Base-by-base conservation (phyloP, 2,797 vertebrate species). In the Coilia nasus region DNA sequence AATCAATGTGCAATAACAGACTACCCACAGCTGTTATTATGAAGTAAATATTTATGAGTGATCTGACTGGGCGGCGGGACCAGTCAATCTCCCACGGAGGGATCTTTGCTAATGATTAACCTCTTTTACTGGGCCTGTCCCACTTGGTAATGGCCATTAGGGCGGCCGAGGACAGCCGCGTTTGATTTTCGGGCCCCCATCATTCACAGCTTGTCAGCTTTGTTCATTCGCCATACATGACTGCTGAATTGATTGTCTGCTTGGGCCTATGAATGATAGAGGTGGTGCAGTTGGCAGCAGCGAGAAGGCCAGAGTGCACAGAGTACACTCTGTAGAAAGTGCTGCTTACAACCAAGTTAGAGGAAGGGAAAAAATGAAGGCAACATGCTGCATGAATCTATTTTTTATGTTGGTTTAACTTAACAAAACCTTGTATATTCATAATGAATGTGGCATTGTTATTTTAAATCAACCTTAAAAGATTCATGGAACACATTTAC, bases 11-110 rank as follows among this genome's bases (percentile, higher is more conserved):
- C 95, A 96, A 96, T 96, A 97, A 97, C 95, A 96, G 96, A 96
- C 95, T 95, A 93, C 93, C 92, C 95, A 95, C 95, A 96, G 96
- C 97, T 97, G 95, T 95, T 96, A 96, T 96, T 97, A 96, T 94
- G 89, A 96, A 96, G 97, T 98, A 98, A 98, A 99, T 99, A 99
- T 99, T 98, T 99, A 99, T 99, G 98, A 98, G 97, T 96, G 96
- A 97, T 97, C 96, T 97, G 96, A 97, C 95, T 95, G 94, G 95
- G 95, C 96, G 96, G 97, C 97, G 96, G 97, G 96, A 97, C 95
- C 95, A 97, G 97, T 99, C 98, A 98, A 97, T 99, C 96, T 97
- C 96, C 96, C 97, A 95, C 95, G 96, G 97, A 96, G 96, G 96
- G 96, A 97, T 97, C 96, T 96, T 95, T 96, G 96, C 96, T 96